Evolutionary conservation across 2,797 vertebrate genomes (phyloP).

Genomic region (Pipistrellus kuhlii): DNA sequence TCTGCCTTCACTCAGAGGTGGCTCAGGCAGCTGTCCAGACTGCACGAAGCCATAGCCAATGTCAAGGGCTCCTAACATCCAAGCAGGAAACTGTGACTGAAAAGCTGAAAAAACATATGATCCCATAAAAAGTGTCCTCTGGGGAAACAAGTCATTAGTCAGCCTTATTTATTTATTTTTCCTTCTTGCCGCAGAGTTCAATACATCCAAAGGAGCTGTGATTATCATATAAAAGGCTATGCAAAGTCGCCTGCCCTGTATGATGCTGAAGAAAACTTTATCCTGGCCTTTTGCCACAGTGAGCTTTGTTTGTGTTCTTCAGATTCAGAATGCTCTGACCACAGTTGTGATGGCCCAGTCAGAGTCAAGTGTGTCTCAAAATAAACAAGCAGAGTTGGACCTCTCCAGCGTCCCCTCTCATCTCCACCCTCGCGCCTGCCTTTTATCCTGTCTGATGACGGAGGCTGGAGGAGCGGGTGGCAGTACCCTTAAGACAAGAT

Average conservation of each 20-base stretch:
- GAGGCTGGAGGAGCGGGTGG: slow-evolving; percentile 54
- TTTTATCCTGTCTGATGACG: slow-evolving; percentile 79
- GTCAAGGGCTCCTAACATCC: slow-evolving; percentile 80
- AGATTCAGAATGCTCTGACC: slow-evolving; percentile 83
- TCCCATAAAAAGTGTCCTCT: slow-evolving; percentile 72
- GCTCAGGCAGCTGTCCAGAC: slow-evolving; percentile 77
- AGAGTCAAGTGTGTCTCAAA: slow-evolving; percentile 84
- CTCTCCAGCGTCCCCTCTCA: slow-evolving; percentile 81
- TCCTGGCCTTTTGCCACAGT: slow-evolving; percentile 83
- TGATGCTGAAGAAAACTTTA: slow-evolving; percentile 83
- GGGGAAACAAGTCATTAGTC: slow-evolving; percentile 81
- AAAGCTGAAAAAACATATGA: slow-evolving; percentile 83
- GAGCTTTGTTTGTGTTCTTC: slow-evolving; percentile 86
- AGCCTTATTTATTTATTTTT: slow-evolving; percentile 83
- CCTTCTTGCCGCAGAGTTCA: slow-evolving; percentile 82
- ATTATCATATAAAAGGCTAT: slow-evolving; percentile 89
- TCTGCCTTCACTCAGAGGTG: slow-evolving; percentile 69
- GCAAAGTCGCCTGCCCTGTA: slow-evolving; percentile 79
- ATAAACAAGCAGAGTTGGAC: slow-evolving; percentile 84
- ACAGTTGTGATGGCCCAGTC: slow-evolving; percentile 67
- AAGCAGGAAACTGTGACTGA: slow-evolving; percentile 76
- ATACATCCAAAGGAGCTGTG: slow-evolving; percentile 75
- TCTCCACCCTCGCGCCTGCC: slow-evolving; percentile 76
- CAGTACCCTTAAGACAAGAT: slow-evolving; percentile 73
- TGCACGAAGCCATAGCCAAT: slow-evolving; percentile 70